Conservation (phyloP, 64 coral and sea anemone genomes). For the Dendronephthya gigantea region DNA sequence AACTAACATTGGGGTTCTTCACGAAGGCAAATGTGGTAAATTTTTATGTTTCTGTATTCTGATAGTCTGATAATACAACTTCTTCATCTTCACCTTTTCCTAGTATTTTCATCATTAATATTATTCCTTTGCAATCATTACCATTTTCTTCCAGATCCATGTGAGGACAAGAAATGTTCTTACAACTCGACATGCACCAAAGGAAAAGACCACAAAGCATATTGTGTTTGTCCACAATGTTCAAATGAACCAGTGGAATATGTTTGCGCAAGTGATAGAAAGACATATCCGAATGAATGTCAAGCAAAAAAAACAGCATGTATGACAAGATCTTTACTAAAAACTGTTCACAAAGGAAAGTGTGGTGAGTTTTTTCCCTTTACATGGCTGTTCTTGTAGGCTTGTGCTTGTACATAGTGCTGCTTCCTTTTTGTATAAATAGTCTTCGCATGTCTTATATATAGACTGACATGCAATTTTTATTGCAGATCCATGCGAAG, state of each 20-base stretch:
- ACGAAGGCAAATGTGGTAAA: neutral
- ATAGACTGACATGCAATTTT: neutral
- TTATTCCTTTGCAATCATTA: neutral
- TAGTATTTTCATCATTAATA: neutral
- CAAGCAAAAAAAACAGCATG: neutral
- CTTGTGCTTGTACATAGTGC: neutral
- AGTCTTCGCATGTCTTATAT: neutral
- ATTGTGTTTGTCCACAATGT: neutral
- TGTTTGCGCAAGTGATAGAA: neutral
- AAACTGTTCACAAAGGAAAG: neutral
- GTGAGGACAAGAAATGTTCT: neutral
- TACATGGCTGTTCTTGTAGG: neutral
- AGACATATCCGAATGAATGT: conserved; percentile 7
- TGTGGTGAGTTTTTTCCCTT: neutral
- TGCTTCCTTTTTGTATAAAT: neutral
- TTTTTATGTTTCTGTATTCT: neutral
- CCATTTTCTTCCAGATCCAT: neutral
- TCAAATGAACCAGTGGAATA: neutral
- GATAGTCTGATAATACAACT: too few species aligned
- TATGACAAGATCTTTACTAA: neutral
- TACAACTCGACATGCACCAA: neutral
- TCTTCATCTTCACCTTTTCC: neutral
- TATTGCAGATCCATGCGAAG: neutral
- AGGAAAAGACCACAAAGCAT: neutral
- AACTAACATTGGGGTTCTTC: neutral